A percentile compares a stretch with the other conserved stretches of the same genome.
phyloP scores from a whole-genome alignment of 2,113 vertebrate species.

The Protobothrops flavoviridis region DNA sequence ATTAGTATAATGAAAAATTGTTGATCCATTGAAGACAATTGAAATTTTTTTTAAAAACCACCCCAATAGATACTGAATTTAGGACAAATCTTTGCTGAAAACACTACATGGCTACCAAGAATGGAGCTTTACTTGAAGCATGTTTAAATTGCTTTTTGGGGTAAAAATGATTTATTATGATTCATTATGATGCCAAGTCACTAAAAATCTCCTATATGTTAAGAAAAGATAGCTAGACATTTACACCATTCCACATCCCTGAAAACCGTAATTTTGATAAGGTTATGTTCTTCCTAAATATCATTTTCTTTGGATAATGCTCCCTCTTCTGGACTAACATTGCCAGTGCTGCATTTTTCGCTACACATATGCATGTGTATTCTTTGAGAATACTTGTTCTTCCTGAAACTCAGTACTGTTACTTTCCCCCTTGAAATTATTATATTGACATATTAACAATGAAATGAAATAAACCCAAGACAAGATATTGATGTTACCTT shows the following conservation, averaged over 20 bases:
- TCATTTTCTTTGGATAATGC: fast-evolving
- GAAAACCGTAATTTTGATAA: background rate
- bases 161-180: background rate
- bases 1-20: background rate
- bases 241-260: background rate
- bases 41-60: background rate
- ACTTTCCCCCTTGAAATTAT: background rate
- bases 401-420: background rate
- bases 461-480: background rate
- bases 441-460: background rate
- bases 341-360: background rate
- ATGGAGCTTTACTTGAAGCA: background rate
- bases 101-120: background rate
- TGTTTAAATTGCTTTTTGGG: background rate
- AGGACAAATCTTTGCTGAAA: background rate
- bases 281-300: background rate
- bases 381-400: background rate
- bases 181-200: background rate
- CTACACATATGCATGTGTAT: background rate
- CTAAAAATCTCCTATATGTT: background rate
- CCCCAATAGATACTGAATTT: background rate
- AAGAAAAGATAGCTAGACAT: background rate
- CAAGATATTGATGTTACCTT: background rate
- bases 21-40: background rate
- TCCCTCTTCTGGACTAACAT: slow-evolving; percentile 46